A percentile compares a stretch with the other conserved stretches of the same genome.
Evolutionary conservation across 2,888 invertebrate genomes (phyloP).

Genomic region (Tanytarsus gracilentus): DNA sequence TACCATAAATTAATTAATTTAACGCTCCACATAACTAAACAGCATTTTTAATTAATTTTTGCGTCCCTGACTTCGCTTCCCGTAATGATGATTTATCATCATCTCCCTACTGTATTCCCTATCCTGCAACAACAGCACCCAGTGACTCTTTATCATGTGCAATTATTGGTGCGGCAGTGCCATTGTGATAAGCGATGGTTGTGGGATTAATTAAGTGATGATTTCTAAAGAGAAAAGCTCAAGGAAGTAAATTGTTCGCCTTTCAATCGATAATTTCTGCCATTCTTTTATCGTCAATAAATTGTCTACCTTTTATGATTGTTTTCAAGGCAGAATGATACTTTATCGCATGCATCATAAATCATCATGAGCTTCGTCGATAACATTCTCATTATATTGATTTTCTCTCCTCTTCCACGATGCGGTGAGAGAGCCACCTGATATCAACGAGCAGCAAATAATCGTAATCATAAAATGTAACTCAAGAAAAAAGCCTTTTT

Average conservation of each 20-base stretch:
- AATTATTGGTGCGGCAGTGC: background rate
- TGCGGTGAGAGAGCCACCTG: background rate
- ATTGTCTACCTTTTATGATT: background rate
- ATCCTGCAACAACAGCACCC: too few species aligned
- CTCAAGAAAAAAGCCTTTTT: too few species aligned
- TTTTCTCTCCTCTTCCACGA: background rate
- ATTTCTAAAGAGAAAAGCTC: too few species aligned
- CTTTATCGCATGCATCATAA: background rate
- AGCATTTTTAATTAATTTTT: slow-evolving; percentile 23
- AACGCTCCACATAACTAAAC: slow-evolving; percentile 7
- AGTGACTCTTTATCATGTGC: background rate
- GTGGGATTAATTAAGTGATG: too few species aligned
- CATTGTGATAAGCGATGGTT: too few species aligned
- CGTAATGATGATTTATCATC: slow-evolving; percentile 19
- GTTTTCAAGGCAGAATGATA: background rate
- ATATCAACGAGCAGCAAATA: slow-evolving; percentile 14
- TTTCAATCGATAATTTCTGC: background rate
- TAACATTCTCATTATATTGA: background rate
- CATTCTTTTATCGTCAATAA: slow-evolving; percentile 1
- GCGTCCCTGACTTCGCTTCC: background rate
- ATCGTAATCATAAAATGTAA: slow-evolving; percentile 5
- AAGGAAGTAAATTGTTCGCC: too few species aligned
- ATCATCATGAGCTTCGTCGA: background rate
- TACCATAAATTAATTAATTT: slow-evolving; percentile 24
- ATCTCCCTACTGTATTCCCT: background rate